Evolutionary conservation across 1,140 invertebrate genomes (phyloP).

Genomic region (Platorchestia sp.): DNA sequence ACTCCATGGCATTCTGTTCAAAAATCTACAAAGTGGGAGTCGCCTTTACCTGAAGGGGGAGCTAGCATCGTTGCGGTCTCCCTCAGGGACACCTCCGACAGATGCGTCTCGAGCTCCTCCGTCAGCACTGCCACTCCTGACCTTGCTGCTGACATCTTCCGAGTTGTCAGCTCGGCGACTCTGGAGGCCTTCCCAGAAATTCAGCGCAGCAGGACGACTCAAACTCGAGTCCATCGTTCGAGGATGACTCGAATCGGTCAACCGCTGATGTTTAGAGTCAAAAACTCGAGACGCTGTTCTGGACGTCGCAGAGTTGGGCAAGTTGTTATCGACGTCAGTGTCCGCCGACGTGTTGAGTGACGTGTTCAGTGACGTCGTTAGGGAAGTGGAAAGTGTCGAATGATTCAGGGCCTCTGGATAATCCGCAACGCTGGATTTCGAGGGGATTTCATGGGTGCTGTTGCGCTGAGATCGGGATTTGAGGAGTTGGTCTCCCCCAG

Average conservation of each 20-base stretch:
- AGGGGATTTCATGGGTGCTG: background rate
- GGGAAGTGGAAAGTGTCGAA: background rate
- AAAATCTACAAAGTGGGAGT: too few species aligned
- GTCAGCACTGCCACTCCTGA: background rate
- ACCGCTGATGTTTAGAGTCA: background rate
- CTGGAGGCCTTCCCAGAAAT: conserved; percentile 68
- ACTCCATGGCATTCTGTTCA: too few species aligned
- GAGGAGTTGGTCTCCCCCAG: background rate
- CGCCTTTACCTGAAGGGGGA: background rate
- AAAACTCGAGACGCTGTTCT: background rate
- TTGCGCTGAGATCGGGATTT: conserved; percentile 1
- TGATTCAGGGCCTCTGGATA: conserved; percentile 50
- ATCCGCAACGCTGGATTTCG: conserved; percentile 55
- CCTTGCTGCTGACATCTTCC: background rate
- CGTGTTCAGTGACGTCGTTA: conserved; percentile 57
- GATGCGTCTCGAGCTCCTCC: background rate
- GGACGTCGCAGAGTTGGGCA: background rate
- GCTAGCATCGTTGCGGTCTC: background rate
- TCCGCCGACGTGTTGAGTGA: conserved; percentile 66
- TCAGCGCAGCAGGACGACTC: conserved; percentile 66
- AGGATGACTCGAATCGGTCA: background rate
- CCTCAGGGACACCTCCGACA: background rate
- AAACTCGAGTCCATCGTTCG: background rate
- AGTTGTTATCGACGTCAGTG: conserved; percentile 56
- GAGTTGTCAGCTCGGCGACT: background rate